phyloP scores from a whole-genome alignment of 2,797 vertebrate species.

The Sebastes matsubarae region DNA sequence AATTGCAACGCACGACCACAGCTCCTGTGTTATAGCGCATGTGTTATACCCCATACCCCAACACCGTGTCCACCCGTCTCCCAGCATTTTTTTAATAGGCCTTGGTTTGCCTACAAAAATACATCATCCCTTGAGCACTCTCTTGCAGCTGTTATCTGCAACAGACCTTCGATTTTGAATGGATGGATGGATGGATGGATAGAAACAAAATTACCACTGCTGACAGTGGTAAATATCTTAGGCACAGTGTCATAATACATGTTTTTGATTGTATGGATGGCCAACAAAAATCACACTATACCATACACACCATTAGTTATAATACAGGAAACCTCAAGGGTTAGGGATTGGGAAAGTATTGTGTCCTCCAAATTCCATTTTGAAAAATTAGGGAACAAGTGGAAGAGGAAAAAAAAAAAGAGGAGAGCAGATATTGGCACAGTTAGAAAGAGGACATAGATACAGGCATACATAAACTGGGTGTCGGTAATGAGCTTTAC shows the following conservation, averaged over 20 bases:
- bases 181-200: neutral
- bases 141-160: neutral
- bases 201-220: neutral
- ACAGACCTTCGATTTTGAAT: neutral
- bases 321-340: neutral
- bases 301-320: neutral
- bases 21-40: too few relatives aligned
- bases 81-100: too few relatives aligned
- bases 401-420: neutral
- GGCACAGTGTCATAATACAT: slow-evolving; percentile 15
- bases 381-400: neutral
- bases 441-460: neutral
- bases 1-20: too few relatives aligned
- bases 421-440: neutral
- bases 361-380: neutral
- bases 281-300: neutral
- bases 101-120: too few relatives aligned
- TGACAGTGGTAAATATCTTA: neutral
- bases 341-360: neutral
- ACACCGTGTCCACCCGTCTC: too few relatives aligned
- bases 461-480: neutral
- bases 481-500: neutral
- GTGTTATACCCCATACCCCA: too few relatives aligned
- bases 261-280: neutral
- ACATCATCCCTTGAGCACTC: too few relatives aligned